Conservation (phyloP, 2,797 vertebrate species). For the Myiotriccus ornatus region DNA sequence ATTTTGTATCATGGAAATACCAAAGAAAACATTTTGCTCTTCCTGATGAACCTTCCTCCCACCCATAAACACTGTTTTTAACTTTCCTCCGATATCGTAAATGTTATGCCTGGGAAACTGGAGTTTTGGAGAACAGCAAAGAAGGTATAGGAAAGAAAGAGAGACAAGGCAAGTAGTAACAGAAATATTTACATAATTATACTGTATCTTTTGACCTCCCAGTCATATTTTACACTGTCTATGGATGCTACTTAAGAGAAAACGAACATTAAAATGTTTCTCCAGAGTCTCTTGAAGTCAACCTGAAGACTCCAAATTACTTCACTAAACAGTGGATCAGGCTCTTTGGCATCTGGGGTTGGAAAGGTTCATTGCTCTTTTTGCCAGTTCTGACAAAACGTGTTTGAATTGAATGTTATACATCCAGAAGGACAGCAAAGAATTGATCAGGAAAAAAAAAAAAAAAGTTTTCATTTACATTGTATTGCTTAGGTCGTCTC, state of each 20-base stretch:
- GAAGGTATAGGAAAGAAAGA: background rate
- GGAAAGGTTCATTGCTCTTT: constrained; percentile 7
- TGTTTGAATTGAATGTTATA: constrained; percentile 56
- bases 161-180: background rate
- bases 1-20: background rate
- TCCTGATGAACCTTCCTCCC: background rate
- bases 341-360: constrained; percentile 45
- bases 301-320: constrained; percentile 6
- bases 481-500: constrained; percentile 65
- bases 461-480: constrained; percentile 72
- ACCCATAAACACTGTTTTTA: background rate
- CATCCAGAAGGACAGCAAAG: constrained; percentile 61
- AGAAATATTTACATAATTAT: background rate
- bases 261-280: background rate
- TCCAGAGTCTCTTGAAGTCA: constrained; percentile 18
- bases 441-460: constrained; percentile 43
- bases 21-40: background rate
- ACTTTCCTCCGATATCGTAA: background rate
- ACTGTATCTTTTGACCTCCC: background rate
- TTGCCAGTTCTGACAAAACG: constrained; percentile 73
- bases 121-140: background rate
- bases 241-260: background rate
- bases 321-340: constrained; percentile 3
- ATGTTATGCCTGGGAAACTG: background rate
- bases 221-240: background rate